Conservation (phyloP, 2,888 invertebrate species). For the Lamellibrachia satsuma region DNA sequence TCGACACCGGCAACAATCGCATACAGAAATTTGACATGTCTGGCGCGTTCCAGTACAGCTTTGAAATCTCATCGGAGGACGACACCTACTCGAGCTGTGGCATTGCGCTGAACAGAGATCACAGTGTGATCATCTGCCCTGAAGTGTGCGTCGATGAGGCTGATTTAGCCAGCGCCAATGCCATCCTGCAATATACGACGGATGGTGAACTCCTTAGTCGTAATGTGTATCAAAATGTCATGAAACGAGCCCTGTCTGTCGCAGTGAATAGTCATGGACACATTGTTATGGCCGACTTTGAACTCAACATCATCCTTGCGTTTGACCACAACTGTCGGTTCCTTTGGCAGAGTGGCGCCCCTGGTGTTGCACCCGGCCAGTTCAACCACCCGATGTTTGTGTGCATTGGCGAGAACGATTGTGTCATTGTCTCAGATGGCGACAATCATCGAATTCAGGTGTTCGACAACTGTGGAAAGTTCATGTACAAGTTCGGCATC, state of each 20-base stretch:
- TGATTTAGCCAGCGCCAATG: conserved; percentile 34
- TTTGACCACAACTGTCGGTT: conserved; percentile 37
- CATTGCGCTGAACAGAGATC: conserved; percentile 35
- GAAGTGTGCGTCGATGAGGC: conserved; percentile 40
- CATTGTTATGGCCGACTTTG: conserved; percentile 40
- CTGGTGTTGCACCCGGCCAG: conserved; percentile 38
- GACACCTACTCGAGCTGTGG: conserved; percentile 41
- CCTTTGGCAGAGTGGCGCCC: conserved; percentile 37
- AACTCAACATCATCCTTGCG: conserved; percentile 38
- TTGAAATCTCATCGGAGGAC: conserved; percentile 33
- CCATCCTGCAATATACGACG: conserved; percentile 37
- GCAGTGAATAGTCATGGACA: conserved; percentile 40
- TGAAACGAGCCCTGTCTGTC: conserved; percentile 38
- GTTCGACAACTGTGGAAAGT: conserved; percentile 40
- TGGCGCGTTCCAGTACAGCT: conserved; percentile 30
- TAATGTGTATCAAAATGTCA: conserved; percentile 25
- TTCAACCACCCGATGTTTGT: conserved; percentile 43
- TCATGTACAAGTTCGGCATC: conserved; percentile 36
- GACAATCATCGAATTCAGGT: conserved; percentile 42
- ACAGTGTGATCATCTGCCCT: conserved; percentile 39
- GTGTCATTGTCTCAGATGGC: conserved; percentile 41
- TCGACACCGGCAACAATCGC: conserved; percentile 42
- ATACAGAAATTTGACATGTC: conserved; percentile 36
- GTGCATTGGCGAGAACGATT: conserved; percentile 39
- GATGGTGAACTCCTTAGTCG: conserved; percentile 34